Percentiles rank a stretch among this genome's conserved stretches.
Conservation (phyloP, 2,888 invertebrate species). For the Cephalotes varians region DNA sequence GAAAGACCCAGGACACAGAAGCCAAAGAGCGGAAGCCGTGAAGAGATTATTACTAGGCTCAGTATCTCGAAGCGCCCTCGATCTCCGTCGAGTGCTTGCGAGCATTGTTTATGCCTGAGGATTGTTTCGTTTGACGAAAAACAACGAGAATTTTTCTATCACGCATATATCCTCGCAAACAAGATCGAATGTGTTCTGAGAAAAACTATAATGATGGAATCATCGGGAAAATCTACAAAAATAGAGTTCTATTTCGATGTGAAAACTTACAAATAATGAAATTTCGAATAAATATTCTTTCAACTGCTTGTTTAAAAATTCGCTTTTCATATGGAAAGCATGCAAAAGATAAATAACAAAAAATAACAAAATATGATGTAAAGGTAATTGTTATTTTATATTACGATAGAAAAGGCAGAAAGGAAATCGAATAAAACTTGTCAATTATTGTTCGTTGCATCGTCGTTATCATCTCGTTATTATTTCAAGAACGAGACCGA, state of each 20-base stretch:
- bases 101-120: conserved; percentile 61
- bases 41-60: conserved; percentile 71
- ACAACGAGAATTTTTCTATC: conserved; percentile 7
- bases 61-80: conserved; percentile 51
- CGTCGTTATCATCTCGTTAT: neutral
- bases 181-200: conserved; percentile 26
- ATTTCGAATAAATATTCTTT: neutral
- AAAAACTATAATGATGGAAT: conserved; percentile 58
- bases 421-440: neutral
- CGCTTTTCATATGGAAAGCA: neutral
- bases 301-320: neutral
- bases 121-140: conserved; percentile 67
- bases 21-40: conserved; percentile 70
- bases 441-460: conserved; percentile 15
- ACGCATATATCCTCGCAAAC: conserved; percentile 50
- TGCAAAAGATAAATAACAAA: neutral
- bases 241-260: neutral
- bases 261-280: neutral
- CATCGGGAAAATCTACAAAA: conserved; percentile 43
- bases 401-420: neutral
- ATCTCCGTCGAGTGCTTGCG: conserved; percentile 58
- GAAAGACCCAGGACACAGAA: conserved; percentile 63
- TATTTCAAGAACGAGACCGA: neutral
- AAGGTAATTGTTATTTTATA: neutral
- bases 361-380: neutral